Evolutionary conservation across 2,888 invertebrate genomes (phyloP), one percentile per base, ranked within the genome.

Genomic region (Pollenia griseotomentosa): DNA sequence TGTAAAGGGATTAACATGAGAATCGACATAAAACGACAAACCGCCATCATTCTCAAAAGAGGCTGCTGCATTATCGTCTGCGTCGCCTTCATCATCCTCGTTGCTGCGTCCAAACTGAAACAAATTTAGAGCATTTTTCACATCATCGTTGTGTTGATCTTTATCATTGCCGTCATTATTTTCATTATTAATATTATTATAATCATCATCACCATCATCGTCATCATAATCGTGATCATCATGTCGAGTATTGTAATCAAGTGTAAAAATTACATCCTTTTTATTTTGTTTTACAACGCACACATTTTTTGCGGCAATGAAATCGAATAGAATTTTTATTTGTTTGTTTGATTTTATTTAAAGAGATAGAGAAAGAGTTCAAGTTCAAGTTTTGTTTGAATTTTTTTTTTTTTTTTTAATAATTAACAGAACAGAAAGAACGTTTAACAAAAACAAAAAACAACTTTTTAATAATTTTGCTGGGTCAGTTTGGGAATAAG

Each of bases 1-100:
- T 8, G 82, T 80, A 51, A 88, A 89, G 14, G 86, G 83, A 53
- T 88, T 81, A 2, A 85, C 57, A 8, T 84, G 83, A 9, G 88
- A 85, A 12, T 74, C 68, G n/a, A 71, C 85, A 46, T 71, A 70
- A 44, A 73, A 81, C 11, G 81, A 73, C 51, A 83, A 61, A 1
- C 90, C 89, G 44, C 88, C 88, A 14, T 90, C 90, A 61, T 88
- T 87, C 9, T 66, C 74, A 71, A 55, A 42, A 6, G 55, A 55
- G 48, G 88, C 86, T 46, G 85, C 89, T 12, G 88, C 89, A 63
- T 89, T 74, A 10, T 91, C 89, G 6, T 91, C 91, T 16, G 91
- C 90, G 0, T 91, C 91, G n/a, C 90, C 90, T 19, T 90, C 90
- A 12, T 92, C 92, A 75, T 92, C 91, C 68, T 91, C 90, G 77